Evolutionary conservation across 2,888 invertebrate genomes (phyloP).

Genomic region (Aspidiotus destructor): DNA sequence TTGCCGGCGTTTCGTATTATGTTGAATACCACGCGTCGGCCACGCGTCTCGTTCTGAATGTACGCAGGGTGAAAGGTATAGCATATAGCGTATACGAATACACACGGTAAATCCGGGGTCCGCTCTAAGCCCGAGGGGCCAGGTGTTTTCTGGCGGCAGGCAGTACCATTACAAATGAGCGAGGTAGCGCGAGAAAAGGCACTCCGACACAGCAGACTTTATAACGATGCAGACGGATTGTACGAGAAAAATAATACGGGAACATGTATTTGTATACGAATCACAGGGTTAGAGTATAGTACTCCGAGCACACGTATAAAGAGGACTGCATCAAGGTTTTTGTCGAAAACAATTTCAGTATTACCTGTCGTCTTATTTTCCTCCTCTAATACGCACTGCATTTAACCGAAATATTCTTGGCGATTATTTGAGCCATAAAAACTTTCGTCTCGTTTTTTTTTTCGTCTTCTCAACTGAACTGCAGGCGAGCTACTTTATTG

Average conservation of each 20-base stretch:
- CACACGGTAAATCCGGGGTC: conserved; percentile 28
- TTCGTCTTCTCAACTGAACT: no score
- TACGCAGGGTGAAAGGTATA: not conserved
- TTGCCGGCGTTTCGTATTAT: not conserved
- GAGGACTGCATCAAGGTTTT: no score
- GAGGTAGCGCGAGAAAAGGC: not conserved
- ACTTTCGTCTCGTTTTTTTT: no score
- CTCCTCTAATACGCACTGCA: no score
- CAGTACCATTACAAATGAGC: conserved; percentile 14
- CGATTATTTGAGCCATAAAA: no score
- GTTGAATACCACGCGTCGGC: conserved; percentile 29
- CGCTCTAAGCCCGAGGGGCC: conserved; percentile 33
- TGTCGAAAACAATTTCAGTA: no score
- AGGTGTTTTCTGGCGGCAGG: conserved; percentile 33
- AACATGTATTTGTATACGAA: conserved; percentile 21
- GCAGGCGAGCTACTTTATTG: no score
- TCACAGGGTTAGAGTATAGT: conserved; percentile 20
- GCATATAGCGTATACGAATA: no score
- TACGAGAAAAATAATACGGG: not conserved
- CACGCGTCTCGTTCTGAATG: conserved; percentile 22
- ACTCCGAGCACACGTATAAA: no score
- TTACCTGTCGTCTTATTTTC: no score
- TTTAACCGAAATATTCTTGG: no score
- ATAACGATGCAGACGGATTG: conserved; percentile 23
- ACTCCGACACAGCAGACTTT: conserved; percentile 14